These are phyloP conservation scores for Lumbricus terrestris DNA, from an alignment of 2,888 invertebrate species.

Conservation along the genomic window DNA sequence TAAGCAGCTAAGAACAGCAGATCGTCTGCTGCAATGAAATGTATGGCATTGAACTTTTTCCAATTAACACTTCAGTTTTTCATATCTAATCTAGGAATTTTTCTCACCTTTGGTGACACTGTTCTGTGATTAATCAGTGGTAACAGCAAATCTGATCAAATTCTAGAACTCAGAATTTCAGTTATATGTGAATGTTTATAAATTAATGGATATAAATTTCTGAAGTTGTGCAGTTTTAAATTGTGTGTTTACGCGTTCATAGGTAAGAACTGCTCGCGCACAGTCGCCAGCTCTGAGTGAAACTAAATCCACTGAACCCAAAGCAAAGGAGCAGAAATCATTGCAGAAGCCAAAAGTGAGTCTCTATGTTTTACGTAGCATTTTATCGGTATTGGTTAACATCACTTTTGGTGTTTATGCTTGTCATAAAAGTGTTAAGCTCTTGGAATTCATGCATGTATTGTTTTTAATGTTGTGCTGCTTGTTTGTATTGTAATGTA, in stretches of 20 bases:
- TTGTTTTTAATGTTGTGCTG: neutral
- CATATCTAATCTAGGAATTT: too few species aligned
- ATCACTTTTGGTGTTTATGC: neutral
- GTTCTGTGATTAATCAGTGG: neutral
- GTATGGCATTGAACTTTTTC: too few species aligned
- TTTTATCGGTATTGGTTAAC: too few species aligned
- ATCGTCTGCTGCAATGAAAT: too few species aligned
- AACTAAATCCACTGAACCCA: neutral
- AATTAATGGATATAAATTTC: neutral
- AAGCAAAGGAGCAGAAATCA: constrained; percentile 13
- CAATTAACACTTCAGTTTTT: too few species aligned
- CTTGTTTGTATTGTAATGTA: neutral
- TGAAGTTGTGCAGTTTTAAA: neutral
- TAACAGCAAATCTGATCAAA: neutral
- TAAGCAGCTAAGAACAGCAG: too few species aligned
- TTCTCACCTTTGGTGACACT: neutral
- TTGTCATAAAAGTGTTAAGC: neutral
- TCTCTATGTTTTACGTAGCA: neutral
- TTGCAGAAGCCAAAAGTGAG: neutral
- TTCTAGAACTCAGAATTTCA: too few species aligned
- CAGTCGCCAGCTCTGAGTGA: neutral
- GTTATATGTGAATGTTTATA: neutral
- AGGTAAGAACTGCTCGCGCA: neutral
- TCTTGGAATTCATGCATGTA: neutral
- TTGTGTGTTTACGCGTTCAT: neutral